phyloP scores from a whole-genome alignment of 1,140 invertebrate genomes.

The Melanaphis sacchari region DNA sequence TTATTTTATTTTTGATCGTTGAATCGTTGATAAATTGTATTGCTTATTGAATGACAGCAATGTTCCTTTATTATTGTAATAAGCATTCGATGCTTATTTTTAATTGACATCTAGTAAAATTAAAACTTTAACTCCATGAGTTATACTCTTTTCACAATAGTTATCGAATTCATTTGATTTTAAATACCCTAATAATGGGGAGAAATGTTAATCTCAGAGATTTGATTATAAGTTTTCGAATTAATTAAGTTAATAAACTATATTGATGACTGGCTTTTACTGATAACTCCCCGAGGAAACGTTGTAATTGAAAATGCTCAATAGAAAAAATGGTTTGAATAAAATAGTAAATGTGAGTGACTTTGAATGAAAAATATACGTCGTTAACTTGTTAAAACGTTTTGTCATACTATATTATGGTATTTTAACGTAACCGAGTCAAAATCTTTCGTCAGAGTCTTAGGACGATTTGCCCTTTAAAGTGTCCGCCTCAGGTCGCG shows the following conservation, averaged over 20 bases:
- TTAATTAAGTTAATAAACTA: background rate
- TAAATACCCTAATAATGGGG: background rate
- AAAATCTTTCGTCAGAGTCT: background rate
- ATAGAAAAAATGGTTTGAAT: background rate
- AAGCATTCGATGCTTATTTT: background rate
- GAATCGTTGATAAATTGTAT: background rate
- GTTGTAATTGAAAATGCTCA: background rate
- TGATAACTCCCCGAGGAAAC: background rate
- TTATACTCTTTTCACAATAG: background rate
- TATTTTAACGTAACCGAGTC: background rate
- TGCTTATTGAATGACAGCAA: background rate
- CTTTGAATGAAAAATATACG: background rate
- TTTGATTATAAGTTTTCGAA: background rate
- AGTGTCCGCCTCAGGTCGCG: background rate
- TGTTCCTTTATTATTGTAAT: background rate
- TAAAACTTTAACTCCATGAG: background rate
- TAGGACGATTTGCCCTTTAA: background rate
- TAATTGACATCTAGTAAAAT: background rate
- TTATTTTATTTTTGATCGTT: background rate
- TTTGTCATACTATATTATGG: background rate
- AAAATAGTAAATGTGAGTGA: background rate
- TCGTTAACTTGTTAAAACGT: background rate
- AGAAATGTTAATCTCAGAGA: background rate
- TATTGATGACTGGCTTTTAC: background rate
- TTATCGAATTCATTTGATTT: background rate